Evolutionary conservation across 2,888 invertebrate species (phyloP), one percentile per base, ranked within the genome.

Genomic region (Tetramorium bicarinatum): DNA sequence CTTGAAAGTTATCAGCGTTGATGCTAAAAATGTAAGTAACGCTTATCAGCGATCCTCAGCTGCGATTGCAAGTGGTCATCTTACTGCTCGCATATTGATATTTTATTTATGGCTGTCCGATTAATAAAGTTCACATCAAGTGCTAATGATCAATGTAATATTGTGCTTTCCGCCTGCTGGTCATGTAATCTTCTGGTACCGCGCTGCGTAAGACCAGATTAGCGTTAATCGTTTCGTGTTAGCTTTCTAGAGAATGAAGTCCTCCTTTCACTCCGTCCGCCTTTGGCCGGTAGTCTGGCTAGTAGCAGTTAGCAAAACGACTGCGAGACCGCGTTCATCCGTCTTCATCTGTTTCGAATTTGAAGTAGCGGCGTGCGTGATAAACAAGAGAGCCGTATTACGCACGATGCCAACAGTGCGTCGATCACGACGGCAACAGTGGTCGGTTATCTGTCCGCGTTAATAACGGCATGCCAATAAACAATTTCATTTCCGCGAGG

Each of bases 401-500:
- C 67, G 69, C 34, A n/a, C 67, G 67, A 38, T 54, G 66, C 56
- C 56, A 71, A 21, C 71, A 21, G 3, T 34, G 34, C 71, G 56
- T 71, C 79, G 71, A 79, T 71, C 79, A 59, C 9, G 47, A 71
- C n/a, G 56, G 79, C 54, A 69, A 69, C 54, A 6, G 69, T 13
- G 76, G 76, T 56, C 56, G 71, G 56, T 71, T 69, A 71, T 79
- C 79, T 47, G 79, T 79, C 56, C 47, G 71, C 79, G 71, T 79
- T 79, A 79, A 79, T 72, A 72, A 59, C 56, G 52, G 38, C 18
- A 41, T 34, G 69, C 38, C 75, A 72, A 85, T 77, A 76, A 86
- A 82, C 82, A 77, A 86, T 85, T 74, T 49, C 85, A 82, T 85
- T 85, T 84, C 66, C 77, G 52, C 61, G 72, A 21, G 61, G 61